phyloP scores from a whole-genome alignment of 2,797 vertebrate genomes.

The Spheniscus humboldti region DNA sequence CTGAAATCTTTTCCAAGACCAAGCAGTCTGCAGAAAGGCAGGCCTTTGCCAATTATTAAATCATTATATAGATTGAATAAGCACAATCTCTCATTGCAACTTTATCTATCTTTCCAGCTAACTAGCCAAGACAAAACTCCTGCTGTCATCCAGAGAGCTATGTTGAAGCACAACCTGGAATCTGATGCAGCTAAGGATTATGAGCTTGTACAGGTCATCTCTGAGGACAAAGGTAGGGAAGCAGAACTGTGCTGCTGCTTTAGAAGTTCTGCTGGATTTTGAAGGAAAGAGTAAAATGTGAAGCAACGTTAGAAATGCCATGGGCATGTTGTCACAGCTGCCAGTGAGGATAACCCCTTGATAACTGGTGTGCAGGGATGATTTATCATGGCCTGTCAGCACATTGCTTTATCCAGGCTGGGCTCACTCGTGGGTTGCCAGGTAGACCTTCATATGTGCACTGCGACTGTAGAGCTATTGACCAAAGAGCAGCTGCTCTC shows the following conservation, averaged over 20 bases:
- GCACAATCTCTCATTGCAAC: not conserved
- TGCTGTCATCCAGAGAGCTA: slow-evolving; percentile 87
- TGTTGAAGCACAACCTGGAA: slow-evolving; percentile 92
- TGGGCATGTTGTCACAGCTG: not conserved
- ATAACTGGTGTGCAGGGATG: not conserved
- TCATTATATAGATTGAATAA: not conserved
- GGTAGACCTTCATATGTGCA: accelerated
- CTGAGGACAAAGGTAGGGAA: slow-evolving; percentile 86
- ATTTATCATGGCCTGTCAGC: not conserved
- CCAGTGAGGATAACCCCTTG: not conserved
- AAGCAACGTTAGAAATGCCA: not conserved
- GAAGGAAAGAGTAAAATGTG: not conserved
- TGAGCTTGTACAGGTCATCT: slow-evolving; percentile 93
- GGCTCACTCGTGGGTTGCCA: not conserved
- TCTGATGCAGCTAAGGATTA: slow-evolving; percentile 80
- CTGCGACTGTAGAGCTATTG: accelerated
- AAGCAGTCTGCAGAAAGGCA: not conserved
- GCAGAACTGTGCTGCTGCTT: not conserved
- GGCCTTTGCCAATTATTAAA: not conserved
- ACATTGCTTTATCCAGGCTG: not conserved
- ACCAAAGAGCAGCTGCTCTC: not conserved
- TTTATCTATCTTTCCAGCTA: slow-evolving; percentile 70
- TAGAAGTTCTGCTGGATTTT: not conserved
- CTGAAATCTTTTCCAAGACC: not conserved
- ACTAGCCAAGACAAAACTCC: slow-evolving; percentile 94